Base-by-base conservation (phyloP, 1,140 invertebrate genomes). In the Euura saliciscinereae region DNA sequence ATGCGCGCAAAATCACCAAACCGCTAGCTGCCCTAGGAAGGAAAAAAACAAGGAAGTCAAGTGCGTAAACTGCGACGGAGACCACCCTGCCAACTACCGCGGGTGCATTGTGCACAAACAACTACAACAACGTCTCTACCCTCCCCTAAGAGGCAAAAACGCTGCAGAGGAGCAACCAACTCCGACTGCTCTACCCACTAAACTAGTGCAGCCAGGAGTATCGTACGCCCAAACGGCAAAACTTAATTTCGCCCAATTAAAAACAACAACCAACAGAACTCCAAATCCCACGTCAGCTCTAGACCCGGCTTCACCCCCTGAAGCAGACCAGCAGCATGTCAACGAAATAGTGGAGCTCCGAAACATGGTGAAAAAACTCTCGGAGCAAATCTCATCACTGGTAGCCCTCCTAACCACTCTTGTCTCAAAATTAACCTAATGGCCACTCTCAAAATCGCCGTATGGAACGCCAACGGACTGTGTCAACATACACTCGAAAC, bases 1-100 rank as follows among this genome's bases (percentile, higher is more conserved):
- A 74, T 86, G 84, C 72, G 78, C 78, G 11, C 64, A 69, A 28
- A 45, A 78, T 10, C 84, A 85, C 71, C 66, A 72, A 7, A 75
- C 76, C 5, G 66, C 11, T 44, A 65, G 28, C 2, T 84, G 81
- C 71, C 59, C 68, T 66, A 80, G 46, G 2, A 71, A 51, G 8
- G 66, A 71, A 65, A 59, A 43, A 3, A 43, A 44, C 43, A 64
- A 10, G 28, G 6, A 45, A 71, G 44, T 51, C 10, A 59, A 64
- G 42, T 46, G 65, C 42, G 42, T 68, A 6, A 65, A 70, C 6
- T 76, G 76, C 42, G 51, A 70, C n/a, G 76, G 72, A 5, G 71
- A 76, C 44, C 72, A 75, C 43, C 65, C 74, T 0, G 74, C 76
- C 3, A 77, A 77, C 45, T 73, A 72, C 44, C 64, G 8, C 73